Evolutionary conservation across 2,113 vertebrate genomes (phyloP).

Genomic region (Cathartes aura): DNA sequence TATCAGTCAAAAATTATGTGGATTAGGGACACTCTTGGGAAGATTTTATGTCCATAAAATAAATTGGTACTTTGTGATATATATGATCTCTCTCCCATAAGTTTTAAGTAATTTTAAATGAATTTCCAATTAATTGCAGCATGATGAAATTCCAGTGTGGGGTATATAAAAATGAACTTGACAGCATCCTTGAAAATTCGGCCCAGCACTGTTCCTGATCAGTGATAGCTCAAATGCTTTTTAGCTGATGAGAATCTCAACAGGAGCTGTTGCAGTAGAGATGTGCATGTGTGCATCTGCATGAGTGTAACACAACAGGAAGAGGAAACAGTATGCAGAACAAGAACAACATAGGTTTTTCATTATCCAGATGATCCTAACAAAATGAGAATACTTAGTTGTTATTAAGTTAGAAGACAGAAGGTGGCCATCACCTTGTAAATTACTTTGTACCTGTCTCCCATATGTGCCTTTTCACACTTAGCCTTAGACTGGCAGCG

Average conservation of each 20-base stretch:
- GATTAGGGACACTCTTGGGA: neutral
- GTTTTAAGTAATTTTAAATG: neutral
- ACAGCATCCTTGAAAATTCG: neutral
- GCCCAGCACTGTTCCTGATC: neutral
- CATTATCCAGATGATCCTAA: neutral
- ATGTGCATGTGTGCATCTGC: neutral
- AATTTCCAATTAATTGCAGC: neutral
- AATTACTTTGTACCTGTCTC: neutral
- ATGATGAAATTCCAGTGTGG: neutral
- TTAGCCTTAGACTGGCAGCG: rapidly evolving
- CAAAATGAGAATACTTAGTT: neutral
- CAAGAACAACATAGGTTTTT: neutral
- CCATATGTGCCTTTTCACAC: neutral
- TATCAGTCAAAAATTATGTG: neutral
- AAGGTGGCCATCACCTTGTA: neutral
- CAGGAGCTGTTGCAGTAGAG: neutral
- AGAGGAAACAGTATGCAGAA: neutral
- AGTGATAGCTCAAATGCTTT: neutral
- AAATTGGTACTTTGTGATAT: neutral
- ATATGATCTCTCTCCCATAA: neutral
- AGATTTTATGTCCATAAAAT: neutral
- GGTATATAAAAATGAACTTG: neutral
- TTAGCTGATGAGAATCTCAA: neutral
- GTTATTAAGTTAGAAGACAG: neutral
- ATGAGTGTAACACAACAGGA: rapidly evolving